Conservation (phyloP, 2,113 vertebrate species). For the Spea bombifrons region DNA sequence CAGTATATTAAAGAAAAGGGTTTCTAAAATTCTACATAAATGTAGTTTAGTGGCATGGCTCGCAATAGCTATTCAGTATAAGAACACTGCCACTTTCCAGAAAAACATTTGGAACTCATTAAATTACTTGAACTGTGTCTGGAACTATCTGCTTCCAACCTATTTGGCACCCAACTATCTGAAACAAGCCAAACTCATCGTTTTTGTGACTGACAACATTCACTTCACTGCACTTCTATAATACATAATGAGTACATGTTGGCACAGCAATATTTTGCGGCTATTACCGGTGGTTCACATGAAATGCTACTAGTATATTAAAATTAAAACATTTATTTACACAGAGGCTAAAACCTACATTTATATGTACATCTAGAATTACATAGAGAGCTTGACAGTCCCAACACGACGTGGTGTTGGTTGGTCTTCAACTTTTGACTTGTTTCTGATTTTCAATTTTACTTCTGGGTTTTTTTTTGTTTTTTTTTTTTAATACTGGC, state of each 20-base stretch:
- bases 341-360: too few species aligned
- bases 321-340: too few species aligned
- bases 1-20: neutral
- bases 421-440: too few species aligned
- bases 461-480: too few species aligned
- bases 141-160: slow-evolving; percentile 23
- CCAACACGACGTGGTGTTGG: too few species aligned
- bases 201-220: slow-evolving; percentile 18
- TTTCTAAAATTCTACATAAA: neutral
- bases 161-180: slow-evolving; percentile 31
- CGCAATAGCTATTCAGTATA: neutral
- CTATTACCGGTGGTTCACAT: too few species aligned
- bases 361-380: too few species aligned
- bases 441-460: too few species aligned
- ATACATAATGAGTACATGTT: slow-evolving; percentile 17
- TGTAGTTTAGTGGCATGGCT: neutral
- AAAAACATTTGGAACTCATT: slow-evolving; percentile 36
- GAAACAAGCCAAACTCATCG: slow-evolving; percentile 25
- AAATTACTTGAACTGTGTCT: slow-evolving; percentile 33
- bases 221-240: slow-evolving; percentile 24
- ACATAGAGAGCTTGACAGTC: too few species aligned
- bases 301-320: too few species aligned
- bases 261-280: slow-evolving; percentile 15
- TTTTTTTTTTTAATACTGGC: too few species aligned
- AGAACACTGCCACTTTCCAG: slow-evolving; percentile 13